phyloP scores from a whole-genome alignment of 2,113 vertebrate genomes.

The Collichthys lucidus region DNA sequence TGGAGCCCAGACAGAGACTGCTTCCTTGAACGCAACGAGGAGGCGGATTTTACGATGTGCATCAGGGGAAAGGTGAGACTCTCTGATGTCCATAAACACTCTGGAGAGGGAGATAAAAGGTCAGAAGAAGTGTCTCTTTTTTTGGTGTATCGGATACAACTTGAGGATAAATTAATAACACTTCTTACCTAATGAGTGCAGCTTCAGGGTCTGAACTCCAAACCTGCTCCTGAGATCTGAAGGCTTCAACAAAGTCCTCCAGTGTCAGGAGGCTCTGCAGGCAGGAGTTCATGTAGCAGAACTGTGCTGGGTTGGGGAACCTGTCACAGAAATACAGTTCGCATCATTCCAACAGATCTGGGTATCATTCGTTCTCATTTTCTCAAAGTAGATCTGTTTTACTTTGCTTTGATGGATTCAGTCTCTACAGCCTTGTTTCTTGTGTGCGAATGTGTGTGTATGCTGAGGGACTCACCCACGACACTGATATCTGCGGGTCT shows the following conservation, averaged over 20 bases:
- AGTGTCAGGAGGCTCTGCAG: constrained; percentile 45
- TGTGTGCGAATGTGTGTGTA: not conserved
- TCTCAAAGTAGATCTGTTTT: not conserved
- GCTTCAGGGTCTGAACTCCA: constrained; percentile 14
- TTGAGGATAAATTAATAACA: not conserved
- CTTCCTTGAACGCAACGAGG: constrained; percentile 5
- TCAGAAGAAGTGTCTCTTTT: not conserved
- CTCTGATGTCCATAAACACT: constrained; percentile 18
- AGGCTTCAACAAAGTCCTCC: constrained; percentile 12
- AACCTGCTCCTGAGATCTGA: not conserved
- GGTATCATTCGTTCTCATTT: not conserved
- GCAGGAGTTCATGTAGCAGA: constrained; percentile 43
- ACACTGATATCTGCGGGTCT: not conserved
- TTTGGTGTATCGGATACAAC: not conserved
- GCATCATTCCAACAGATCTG: not conserved
- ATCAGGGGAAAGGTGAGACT: not conserved
- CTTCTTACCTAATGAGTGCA: constrained; percentile 11
- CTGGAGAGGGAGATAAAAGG: not conserved
- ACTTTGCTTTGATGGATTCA: not conserved
- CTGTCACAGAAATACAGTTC: not conserved
- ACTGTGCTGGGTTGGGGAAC: constrained; percentile 11
- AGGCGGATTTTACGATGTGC: not conserved
- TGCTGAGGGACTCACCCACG: not conserved
- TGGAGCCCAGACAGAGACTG: not conserved
- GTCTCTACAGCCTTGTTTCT: too few relatives aligned